Evolutionary conservation across 1,140 invertebrate genomes (phyloP).

Genomic region (Lethrus apterus): DNA sequence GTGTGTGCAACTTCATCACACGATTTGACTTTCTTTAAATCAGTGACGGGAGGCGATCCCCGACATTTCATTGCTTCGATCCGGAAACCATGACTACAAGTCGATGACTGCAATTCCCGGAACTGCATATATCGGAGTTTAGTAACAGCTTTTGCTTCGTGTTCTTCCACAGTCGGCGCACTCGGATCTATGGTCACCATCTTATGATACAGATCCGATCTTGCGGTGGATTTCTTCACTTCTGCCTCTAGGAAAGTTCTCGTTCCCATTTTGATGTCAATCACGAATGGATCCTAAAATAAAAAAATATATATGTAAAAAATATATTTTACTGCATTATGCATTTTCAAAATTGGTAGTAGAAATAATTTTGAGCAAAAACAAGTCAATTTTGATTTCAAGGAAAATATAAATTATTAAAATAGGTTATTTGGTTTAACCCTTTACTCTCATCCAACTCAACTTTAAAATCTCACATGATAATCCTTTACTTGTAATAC

Average conservation of each 20-base stretch:
- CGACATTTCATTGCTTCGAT: constrained; percentile 91
- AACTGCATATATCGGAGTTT: constrained; percentile 95
- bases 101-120: constrained; percentile 87
- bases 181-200: constrained; percentile 88
- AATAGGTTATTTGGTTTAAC: too few relatives aligned
- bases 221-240: constrained; percentile 73
- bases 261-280: constrained; percentile 90
- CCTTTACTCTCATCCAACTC: too few relatives aligned
- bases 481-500: too few relatives aligned
- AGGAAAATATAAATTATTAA: too few relatives aligned
- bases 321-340: background rate
- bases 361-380: too few relatives aligned
- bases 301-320: background rate
- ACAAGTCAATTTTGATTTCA: too few relatives aligned
- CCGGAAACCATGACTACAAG: constrained; percentile 85
- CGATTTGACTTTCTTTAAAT: constrained; percentile 70
- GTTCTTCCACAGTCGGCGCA: constrained; percentile 79
- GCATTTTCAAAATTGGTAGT: too few relatives aligned
- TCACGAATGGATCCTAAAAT: constrained; percentile 69
- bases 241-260: constrained; percentile 91
- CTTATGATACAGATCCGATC: constrained; percentile 78
- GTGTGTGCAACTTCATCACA: constrained; percentile 70
- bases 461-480: too few relatives aligned
- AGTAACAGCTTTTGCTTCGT: constrained; percentile 70
- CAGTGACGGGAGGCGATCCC: constrained; percentile 64